These are phyloP conservation scores for Panonychus citri DNA, from an alignment of 1,140 invertebrate species.

Conservation along the genomic window DNA sequence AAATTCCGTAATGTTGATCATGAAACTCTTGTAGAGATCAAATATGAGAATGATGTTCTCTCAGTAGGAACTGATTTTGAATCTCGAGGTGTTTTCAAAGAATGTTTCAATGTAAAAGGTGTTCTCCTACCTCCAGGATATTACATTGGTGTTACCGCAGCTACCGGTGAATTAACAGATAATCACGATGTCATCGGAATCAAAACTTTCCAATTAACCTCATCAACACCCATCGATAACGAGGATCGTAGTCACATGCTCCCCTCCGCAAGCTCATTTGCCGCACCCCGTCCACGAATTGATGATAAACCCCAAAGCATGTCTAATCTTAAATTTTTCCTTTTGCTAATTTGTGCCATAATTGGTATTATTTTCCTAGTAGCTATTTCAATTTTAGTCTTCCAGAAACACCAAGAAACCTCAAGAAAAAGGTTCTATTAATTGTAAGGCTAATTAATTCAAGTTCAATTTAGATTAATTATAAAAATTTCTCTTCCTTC, in stretches of 20 bases:
- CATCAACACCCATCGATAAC: neutral
- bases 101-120: conserved; percentile 70
- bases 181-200: conserved; percentile 86
- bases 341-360: conserved; percentile 52
- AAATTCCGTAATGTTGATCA: conserved; percentile 78
- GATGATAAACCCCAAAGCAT: conserved; percentile 53
- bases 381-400: conserved; percentile 66
- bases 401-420: conserved; percentile 69
- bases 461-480: too few species aligned
- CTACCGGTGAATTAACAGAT: conserved; percentile 79
- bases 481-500: too few species aligned
- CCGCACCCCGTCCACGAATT: conserved; percentile 51
- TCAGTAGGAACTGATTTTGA: conserved; percentile 46
- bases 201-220: conserved; percentile 54
- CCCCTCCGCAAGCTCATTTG: conserved; percentile 53
- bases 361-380: conserved; percentile 49
- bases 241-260: conserved; percentile 26
- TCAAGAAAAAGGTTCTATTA: conserved; percentile 72
- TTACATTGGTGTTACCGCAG: conserved; percentile 77
- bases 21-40: conserved; percentile 68
- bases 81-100: conserved; percentile 74
- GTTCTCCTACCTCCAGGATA: conserved; percentile 83
- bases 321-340: conserved; percentile 65
- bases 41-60: conserved; percentile 55
- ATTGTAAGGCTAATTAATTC: too few species aligned